Evolutionary conservation across 1,140 invertebrate species (phyloP).

Genomic region (Apocrypta bakeri): DNA sequence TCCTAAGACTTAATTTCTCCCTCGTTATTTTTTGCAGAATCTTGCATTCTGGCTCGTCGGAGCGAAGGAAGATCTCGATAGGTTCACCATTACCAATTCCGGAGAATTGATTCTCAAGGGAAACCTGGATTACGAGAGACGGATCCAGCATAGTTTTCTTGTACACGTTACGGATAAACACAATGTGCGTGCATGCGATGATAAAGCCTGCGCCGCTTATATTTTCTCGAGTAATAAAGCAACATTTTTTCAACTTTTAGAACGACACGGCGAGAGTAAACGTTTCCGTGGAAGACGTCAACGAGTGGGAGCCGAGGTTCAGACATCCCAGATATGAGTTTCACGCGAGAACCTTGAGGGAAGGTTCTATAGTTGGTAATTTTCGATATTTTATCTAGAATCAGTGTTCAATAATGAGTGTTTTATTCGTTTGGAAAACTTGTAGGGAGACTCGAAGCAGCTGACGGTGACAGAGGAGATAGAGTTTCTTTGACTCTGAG

Average conservation of each 20-base stretch:
- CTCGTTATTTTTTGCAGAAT: too few species aligned
- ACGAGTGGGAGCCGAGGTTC: slow-evolving; percentile 95
- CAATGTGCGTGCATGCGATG: slow-evolving; percentile 75
- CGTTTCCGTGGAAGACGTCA: slow-evolving; percentile 89
- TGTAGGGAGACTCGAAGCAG: slow-evolving; percentile 81
- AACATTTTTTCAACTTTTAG: slow-evolving; percentile 71
- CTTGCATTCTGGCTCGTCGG: slow-evolving; percentile 80
- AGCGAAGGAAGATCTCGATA: slow-evolving; percentile 78
- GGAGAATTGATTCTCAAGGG: slow-evolving; percentile 87
- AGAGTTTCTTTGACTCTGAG: slow-evolving; percentile 80
- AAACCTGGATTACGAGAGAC: slow-evolving; percentile 87
- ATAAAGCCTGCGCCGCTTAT: too few species aligned
- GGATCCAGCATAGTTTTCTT: slow-evolving; percentile 82
- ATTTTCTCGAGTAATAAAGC: background rate
- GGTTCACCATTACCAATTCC: slow-evolving; percentile 83
- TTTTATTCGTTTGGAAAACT: too few species aligned
- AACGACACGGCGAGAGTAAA: slow-evolving; percentile 86
- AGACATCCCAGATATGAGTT: slow-evolving; percentile 90
- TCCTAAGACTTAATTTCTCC: too few species aligned
- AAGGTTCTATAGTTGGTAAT: slow-evolving; percentile 70
- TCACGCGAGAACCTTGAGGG: slow-evolving; percentile 74
- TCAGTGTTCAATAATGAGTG: background rate
- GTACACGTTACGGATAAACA: slow-evolving; percentile 90
- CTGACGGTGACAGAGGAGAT: slow-evolving; percentile 87
- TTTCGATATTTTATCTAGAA: slow-evolving; percentile 49